Percentiles rank a stretch among this genome's conserved stretches.
phyloP scores from a whole-genome alignment of 2,113 vertebrate species.

The Nothobranchius furzeri region DNA sequence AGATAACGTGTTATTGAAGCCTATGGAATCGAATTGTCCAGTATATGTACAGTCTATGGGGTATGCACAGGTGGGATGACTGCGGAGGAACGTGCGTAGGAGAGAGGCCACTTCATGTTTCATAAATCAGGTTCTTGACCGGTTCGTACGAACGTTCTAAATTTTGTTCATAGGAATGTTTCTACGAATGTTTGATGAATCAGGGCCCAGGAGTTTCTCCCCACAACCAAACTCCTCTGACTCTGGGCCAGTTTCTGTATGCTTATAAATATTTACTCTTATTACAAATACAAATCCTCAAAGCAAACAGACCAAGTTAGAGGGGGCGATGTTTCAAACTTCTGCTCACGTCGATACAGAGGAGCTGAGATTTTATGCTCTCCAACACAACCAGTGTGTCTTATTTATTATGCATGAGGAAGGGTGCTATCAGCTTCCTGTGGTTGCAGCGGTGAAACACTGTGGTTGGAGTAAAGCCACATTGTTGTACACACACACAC shows the following conservation, averaged over 20 bases:
- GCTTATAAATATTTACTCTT: conserved; percentile 65
- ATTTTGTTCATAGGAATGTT: too few relatives aligned
- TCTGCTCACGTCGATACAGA: conserved; percentile 30
- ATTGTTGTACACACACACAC: conserved; percentile 12
- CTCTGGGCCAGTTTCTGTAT: conserved; percentile 42
- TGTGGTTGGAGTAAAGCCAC: conserved; percentile 57
- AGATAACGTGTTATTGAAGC: too few relatives aligned
- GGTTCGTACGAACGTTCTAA: too few relatives aligned
- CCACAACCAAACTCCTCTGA: not conserved
- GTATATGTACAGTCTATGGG: too few relatives aligned
- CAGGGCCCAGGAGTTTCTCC: not conserved
- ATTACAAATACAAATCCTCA: conserved; percentile 51
- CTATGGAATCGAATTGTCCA: too few relatives aligned
- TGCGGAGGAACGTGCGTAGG: too few relatives aligned
- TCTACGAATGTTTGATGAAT: too few relatives aligned
- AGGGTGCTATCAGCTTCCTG: conserved; percentile 54
- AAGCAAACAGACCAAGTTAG: conserved; percentile 39
- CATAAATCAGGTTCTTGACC: too few relatives aligned
- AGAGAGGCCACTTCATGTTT: too few relatives aligned
- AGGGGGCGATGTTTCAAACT: conserved; percentile 36
- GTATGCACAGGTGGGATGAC: too few relatives aligned
- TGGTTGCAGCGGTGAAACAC: conserved; percentile 35
- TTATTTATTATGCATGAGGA: conserved; percentile 70
- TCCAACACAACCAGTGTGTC: conserved; percentile 31
- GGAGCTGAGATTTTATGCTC: conserved; percentile 47